A percentile compares a stretch with the other conserved stretches of the same genome.
Conservation (phyloP, 2,888 invertebrate genomes). For the Mythimna lalbum region DNA sequence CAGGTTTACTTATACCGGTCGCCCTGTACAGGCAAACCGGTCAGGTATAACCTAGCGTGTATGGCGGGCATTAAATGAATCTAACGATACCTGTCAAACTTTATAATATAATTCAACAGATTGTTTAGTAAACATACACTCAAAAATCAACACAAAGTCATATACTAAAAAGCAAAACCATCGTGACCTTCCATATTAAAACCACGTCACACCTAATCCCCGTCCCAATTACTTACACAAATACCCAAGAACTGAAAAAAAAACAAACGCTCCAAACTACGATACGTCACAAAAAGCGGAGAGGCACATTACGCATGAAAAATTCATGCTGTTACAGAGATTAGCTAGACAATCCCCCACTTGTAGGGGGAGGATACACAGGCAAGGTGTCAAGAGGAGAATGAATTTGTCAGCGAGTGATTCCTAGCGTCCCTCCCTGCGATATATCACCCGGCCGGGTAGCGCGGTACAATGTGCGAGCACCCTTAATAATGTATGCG, state of each 20-base stretch:
- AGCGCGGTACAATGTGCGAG: conserved; percentile 55
- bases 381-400: conserved; percentile 80
- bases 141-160: too few species aligned
- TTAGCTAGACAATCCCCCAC: conserved; percentile 65
- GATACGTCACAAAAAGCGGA: conserved; percentile 57
- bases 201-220: not conserved
- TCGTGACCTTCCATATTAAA: not conserved
- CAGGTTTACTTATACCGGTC: too few species aligned
- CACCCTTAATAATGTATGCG: conserved; percentile 54
- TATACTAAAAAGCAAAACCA: too few species aligned
- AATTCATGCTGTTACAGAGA: conserved; percentile 70
- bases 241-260: conserved; percentile 1
- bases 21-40: too few species aligned
- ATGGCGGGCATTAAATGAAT: too few species aligned
- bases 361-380: conserved; percentile 61
- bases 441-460: conserved; percentile 74
- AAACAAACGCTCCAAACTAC: conserved; percentile 39
- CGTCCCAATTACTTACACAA: conserved; percentile 4
- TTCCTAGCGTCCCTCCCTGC: conserved; percentile 76
- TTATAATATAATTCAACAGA: too few species aligned
- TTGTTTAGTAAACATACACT: too few species aligned
- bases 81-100: too few species aligned
- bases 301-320: conserved; percentile 65
- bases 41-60: too few species aligned
- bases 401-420: conserved; percentile 87